Conservation (phyloP, 1,140 invertebrate species). For the Drosophila nigrodunni region DNA sequence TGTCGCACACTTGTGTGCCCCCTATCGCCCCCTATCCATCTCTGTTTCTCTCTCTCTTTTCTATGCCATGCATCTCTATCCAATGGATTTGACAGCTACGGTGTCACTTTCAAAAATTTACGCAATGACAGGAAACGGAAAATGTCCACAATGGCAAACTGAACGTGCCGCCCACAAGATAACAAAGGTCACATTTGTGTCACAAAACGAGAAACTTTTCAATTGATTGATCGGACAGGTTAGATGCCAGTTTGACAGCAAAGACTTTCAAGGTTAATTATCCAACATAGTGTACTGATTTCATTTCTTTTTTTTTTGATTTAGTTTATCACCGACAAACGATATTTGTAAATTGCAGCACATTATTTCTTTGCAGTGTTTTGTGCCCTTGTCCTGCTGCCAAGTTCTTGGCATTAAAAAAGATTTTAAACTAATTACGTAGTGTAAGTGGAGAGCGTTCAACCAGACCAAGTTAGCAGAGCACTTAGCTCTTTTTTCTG, state of each 20-base stretch:
- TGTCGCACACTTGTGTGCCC: slow-evolving; percentile 29
- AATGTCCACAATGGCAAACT: slow-evolving; percentile 56
- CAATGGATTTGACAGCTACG: slow-evolving; percentile 35
- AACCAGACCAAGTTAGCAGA: slow-evolving; percentile 2
- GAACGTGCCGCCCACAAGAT: slow-evolving; percentile 34
- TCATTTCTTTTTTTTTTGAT: slow-evolving; percentile 1
- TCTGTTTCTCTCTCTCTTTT: not conserved
- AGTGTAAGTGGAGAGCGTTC: slow-evolving; percentile 12
- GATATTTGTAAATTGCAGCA: slow-evolving; percentile 5
- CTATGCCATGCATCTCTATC: slow-evolving; percentile 36
- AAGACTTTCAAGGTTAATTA: slow-evolving; percentile 67
- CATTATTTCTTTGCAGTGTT: not conserved
- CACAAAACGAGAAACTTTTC: slow-evolving; percentile 58
- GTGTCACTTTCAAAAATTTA: slow-evolving; percentile 64
- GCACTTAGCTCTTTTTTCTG: not conserved
- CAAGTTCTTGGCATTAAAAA: slow-evolving; percentile 47
- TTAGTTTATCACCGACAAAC: not conserved
- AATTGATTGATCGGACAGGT: slow-evolving; percentile 68
- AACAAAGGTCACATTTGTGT: slow-evolving; percentile 74
- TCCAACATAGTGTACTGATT: slow-evolving; percentile 2
- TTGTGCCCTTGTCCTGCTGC: slow-evolving; percentile 3
- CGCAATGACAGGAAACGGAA: slow-evolving; percentile 49
- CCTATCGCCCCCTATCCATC: not conserved
- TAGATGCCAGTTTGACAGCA: slow-evolving; percentile 21
- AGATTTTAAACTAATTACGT: slow-evolving; percentile 69